These are phyloP conservation scores for Acanthosepion pharaonis DNA, from an alignment of 2,888 invertebrate species.

Conservation along the genomic window DNA sequence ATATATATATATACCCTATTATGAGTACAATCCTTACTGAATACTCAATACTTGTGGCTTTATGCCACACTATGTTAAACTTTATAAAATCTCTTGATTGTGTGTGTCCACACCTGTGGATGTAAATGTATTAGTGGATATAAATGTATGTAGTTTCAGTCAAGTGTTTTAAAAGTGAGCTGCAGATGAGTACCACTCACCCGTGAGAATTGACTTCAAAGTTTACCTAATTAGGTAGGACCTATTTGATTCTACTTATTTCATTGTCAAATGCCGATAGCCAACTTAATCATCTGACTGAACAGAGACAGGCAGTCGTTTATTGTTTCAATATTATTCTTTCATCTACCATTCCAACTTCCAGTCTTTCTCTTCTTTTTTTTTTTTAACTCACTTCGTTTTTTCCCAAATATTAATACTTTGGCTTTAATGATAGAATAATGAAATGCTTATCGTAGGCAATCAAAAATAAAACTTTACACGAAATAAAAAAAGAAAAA, in stretches of 20 bases:
- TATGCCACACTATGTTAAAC: too few species aligned
- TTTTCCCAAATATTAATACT: neutral
- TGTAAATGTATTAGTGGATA: neutral
- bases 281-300: neutral
- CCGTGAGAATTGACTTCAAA: neutral
- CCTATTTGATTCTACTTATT: slow-evolving; percentile 8
- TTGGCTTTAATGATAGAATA: neutral
- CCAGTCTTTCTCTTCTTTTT: neutral
- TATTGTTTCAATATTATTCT: neutral
- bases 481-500: too few species aligned
- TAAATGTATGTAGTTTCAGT: neutral
- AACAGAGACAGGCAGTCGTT: neutral
- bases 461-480: neutral
- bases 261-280: neutral
- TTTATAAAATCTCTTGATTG: too few species aligned
- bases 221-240: neutral
- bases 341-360: neutral
- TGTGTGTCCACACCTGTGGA: neutral
- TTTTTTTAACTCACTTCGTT: neutral
- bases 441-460: neutral
- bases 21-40: too few species aligned
- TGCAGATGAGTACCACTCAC: neutral
- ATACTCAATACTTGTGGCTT: too few species aligned
- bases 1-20: too few species aligned
- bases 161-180: neutral